Evolutionary conservation across 2,888 invertebrate species (phyloP).

Genomic region (Macaria liturata): DNA sequence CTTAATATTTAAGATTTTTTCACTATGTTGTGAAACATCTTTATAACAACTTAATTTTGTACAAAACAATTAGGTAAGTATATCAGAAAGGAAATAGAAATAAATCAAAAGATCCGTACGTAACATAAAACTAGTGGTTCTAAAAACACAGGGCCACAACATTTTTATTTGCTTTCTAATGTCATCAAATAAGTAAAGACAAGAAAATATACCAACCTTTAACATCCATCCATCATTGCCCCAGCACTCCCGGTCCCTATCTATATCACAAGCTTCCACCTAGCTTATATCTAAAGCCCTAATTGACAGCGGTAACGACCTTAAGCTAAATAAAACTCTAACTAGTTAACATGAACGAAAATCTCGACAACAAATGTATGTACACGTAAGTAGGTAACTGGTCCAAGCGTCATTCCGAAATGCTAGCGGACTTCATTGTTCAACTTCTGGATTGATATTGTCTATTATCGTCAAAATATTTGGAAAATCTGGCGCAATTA

Average conservation of each 20-base stretch:
- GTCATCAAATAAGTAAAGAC: background rate
- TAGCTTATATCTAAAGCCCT: conserved; percentile 77
- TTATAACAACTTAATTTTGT: no score
- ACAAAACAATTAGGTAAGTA: no score
- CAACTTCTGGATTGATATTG: background rate
- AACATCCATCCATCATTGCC: conserved; percentile 39
- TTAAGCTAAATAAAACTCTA: conserved; percentile 77
- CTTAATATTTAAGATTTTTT: no score
- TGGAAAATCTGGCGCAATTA: no score
- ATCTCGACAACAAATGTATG: conserved; percentile 65
- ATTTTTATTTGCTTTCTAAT: no score
- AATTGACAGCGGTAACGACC: conserved; percentile 76
- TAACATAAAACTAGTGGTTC: no score
- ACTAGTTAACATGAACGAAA: conserved; percentile 78
- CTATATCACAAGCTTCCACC: conserved; percentile 81
- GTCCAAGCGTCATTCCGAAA: conserved; percentile 14
- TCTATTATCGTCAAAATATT: no score
- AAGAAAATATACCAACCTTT: conserved; percentile 28
- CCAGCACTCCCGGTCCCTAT: conserved; percentile 55
- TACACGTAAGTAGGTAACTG: conserved; percentile 33
- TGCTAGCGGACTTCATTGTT: conserved; percentile 1
- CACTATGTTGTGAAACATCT: no score
- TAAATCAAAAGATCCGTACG: no score
- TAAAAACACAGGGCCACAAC: no score
- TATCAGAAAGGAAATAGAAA: no score